Base-by-base conservation (phyloP, 2,113 vertebrate genomes). In the Choloepus hoffmanni region DNA sequence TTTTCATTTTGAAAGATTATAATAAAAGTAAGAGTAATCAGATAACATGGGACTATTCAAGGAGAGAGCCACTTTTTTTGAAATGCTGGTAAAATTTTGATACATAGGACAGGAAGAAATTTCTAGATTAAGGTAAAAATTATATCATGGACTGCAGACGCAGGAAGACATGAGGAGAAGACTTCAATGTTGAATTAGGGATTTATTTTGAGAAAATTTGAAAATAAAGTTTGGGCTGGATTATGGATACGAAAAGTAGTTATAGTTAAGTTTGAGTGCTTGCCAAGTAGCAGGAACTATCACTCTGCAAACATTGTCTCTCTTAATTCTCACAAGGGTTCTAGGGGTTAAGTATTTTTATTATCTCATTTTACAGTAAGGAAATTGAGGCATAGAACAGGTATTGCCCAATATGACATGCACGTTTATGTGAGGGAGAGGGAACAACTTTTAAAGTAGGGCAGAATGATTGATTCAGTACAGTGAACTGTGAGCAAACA, bases 201-300 rank as follows among this genome's bases (percentile, higher is more conserved):
- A 72, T 30, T 65, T 65, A 19, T 89, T 89, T 88, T 95, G 62
- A 95, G 30, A 83, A 77, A 77, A 58, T 21, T 77, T 60, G 36
- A 36, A 62, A 92, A 77, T 85, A 78, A 62, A 84, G 10, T 83
- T 72, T 63, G 24, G n/a, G 11, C 26, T 19, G 65, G 26, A 43
- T 86, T 92, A 50, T 26, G 19, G 18, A 36, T 83, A 74, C 5
- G 18, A 50, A 88, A 58, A 58, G 3, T 81, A 26, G 24, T 65
- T 30, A 28, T 14, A 74, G 24, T 65, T 43, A 50, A 68, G 3
- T n/a, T 48, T 90, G 62, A 23, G 50, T 60, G n/a, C 8, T 78
- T 43, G 13, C 28, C 43, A 26, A 65, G 55, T 65, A 13, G 36
- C 2, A 50, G 48, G 5, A 76, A 84, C 30, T 48, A 21, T 48